Percentiles rank a stretch among this genome's conserved stretches.
Evolutionary conservation across 2,797 vertebrate genomes (phyloP).

Genomic region (Pantherophis vulpinus): DNA sequence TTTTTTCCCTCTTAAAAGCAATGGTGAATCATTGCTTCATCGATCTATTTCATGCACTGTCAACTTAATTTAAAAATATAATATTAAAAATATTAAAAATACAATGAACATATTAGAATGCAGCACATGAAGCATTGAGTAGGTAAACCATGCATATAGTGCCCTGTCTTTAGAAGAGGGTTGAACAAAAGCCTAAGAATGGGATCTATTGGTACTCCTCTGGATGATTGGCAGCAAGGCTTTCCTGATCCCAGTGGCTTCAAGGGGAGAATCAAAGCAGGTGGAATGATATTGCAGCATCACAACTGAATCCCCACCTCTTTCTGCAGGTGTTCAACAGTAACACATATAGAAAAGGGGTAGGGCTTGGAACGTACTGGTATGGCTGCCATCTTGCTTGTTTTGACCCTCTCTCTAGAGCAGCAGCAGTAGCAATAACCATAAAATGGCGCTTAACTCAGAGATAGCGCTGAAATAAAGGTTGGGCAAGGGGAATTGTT

Average conservation of each 20-base stretch:
- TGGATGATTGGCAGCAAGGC: background rate
- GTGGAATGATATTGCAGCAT: background rate
- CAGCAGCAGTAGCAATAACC: background rate
- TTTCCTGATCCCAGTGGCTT: background rate
- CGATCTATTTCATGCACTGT: background rate
- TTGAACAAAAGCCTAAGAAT: background rate
- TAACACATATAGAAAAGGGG: background rate
- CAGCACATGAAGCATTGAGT: background rate
- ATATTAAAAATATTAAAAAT: background rate
- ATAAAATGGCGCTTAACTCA: background rate
- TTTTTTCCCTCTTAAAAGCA: background rate
- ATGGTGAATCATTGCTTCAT: background rate
- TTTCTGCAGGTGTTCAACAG: background rate
- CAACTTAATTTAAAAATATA: background rate
- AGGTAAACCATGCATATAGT: background rate
- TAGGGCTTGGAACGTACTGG: background rate
- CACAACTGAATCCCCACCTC: background rate
- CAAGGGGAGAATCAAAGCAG: background rate
- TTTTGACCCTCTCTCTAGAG: background rate
- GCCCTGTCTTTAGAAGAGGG: background rate
- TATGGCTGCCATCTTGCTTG: background rate
- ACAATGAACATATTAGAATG: background rate
- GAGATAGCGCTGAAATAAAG: background rate
- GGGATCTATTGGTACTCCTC: background rate
- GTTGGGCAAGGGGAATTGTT: no score